These are phyloP conservation scores for Hydrotaea cyrtoneurina DNA, from an alignment of 2,888 invertebrate genomes.

Conservation along the genomic window DNA sequence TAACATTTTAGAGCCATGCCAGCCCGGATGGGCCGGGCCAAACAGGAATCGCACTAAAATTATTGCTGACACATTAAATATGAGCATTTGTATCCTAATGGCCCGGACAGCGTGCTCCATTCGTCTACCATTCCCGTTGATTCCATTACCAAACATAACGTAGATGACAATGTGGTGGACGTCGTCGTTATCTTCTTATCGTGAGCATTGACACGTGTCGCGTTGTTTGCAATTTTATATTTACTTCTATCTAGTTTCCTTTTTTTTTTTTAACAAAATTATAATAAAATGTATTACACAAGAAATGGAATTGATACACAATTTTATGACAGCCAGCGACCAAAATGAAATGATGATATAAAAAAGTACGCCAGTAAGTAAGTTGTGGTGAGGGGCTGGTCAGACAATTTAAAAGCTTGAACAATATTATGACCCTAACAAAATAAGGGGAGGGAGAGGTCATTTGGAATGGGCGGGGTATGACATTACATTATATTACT, in stretches of 20 bases:
- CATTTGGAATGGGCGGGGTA: neutral
- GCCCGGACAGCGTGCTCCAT: slow-evolving; percentile 36
- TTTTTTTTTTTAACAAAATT: neutral
- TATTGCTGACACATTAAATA: slow-evolving; percentile 56
- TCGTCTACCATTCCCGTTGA: neutral
- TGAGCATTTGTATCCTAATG: slow-evolving; percentile 41
- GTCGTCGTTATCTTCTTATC: slow-evolving; percentile 3
- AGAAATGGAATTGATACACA: neutral
- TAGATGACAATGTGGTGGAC: neutral
- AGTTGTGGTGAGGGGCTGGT: neutral
- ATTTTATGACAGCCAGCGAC: neutral
- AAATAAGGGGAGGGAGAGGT: neutral
- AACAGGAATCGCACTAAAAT: neutral
- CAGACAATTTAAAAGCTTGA: slow-evolving; percentile 29
- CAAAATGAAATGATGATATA: neutral
- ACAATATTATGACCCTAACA: neutral
- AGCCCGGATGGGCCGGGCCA: no score
- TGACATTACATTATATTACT: neutral
- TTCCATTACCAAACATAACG: neutral
- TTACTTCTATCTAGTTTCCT: neutral
- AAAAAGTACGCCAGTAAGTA: neutral
- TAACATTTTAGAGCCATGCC: neutral
- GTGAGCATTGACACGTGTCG: slow-evolving; percentile 2
- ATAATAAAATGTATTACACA: neutral
- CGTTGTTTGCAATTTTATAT: neutral